These are phyloP conservation scores for Xenopus tropicalis DNA, from an alignment of 2,113 vertebrate species.

Conservation along the genomic window UCB_Xtro_10.0 CM004451.2:74481001-74481500, in stretches of 20 bases:
- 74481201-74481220: constrained; percentile 29
- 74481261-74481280: neutral
- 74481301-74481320: constrained; percentile 5
- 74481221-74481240: constrained; percentile 28
- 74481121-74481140: neutral
- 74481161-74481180: constrained; percentile 26
- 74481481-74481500: constrained; percentile 27
- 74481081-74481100: neutral
- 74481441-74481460: constrained; percentile 35
- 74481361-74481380: neutral
- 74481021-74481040: no score
- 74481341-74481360: neutral
- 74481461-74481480: constrained; percentile 36
- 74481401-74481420: constrained; percentile 1
- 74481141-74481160: constrained; percentile 17
- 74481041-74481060: neutral
- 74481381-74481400: constrained; percentile 13
- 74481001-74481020: no score
- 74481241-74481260: constrained; percentile 6
- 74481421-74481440: constrained; percentile 41
- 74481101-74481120: constrained; percentile 12
- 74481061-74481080: neutral
- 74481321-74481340: neutral
- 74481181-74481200: constrained; percentile 7
- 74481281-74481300: constrained; percentile 10